Percentiles rank a stretch among this genome's conserved stretches.
phyloP scores from a whole-genome alignment of 1,140 invertebrate species.

The Ips typographus region DNA sequence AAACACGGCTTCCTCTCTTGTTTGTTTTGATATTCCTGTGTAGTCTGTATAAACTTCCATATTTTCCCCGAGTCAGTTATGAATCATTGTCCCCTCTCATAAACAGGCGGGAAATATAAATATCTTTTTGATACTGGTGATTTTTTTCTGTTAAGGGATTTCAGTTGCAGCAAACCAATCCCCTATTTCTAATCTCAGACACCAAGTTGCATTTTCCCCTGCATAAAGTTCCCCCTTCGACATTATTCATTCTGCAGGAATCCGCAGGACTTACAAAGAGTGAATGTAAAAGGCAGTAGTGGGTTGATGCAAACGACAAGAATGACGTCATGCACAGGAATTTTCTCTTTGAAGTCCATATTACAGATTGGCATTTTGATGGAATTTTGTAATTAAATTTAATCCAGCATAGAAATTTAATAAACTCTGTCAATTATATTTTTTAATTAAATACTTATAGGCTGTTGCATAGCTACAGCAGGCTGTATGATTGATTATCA shows the following conservation, averaged over 20 bases:
- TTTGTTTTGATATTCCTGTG: not conserved
- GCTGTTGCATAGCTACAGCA: too few species aligned
- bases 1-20: not conserved
- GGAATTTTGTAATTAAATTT: constrained; percentile 14
- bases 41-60: too few species aligned
- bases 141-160: too few species aligned
- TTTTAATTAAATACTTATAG: too few species aligned
- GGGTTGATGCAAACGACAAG: constrained; percentile 14
- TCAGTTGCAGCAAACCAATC: not conserved
- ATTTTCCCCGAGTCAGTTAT: too few species aligned
- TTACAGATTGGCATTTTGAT: constrained; percentile 7
- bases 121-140: too few species aligned
- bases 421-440: too few species aligned
- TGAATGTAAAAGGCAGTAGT: constrained; percentile 9
- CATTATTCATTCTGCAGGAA: constrained; percentile 21
- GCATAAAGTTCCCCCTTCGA: constrained; percentile 4
- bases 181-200: not conserved
- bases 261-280: constrained; percentile 10
- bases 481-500: too few species aligned
- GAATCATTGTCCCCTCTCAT: too few species aligned
- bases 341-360: constrained; percentile 19
- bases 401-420: not conserved
- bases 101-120: too few species aligned
- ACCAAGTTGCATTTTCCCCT: constrained; percentile 10
- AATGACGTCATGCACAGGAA: constrained; percentile 8